A percentile compares a stretch with the other conserved stretches of the same genome.
Evolutionary conservation across 2,888 invertebrate species (phyloP).

Genomic region (Drosophila maculinotata): DNA sequence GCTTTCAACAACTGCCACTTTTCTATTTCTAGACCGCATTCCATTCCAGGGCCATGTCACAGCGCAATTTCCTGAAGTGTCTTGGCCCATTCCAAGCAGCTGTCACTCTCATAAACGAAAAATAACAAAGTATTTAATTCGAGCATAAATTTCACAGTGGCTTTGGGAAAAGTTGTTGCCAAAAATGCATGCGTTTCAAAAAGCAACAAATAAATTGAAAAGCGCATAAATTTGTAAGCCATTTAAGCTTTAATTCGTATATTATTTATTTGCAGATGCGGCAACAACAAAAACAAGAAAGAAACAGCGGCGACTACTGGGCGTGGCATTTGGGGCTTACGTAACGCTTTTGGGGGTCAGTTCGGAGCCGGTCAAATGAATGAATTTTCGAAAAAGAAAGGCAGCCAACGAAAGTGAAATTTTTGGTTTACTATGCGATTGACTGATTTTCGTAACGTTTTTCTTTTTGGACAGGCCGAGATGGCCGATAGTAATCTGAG

Average conservation of each 20-base stretch:
- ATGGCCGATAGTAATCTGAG: conserved; percentile 27
- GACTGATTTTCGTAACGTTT: conserved; percentile 39
- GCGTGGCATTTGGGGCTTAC: conserved; percentile 60
- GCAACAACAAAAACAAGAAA: conserved; percentile 29
- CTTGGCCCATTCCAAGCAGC: conserved; percentile 6
- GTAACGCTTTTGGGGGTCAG: conserved; percentile 66
- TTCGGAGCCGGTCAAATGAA: conserved; percentile 49
- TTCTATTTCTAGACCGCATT: conserved; percentile 46
- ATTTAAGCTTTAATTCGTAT: conserved; percentile 46
- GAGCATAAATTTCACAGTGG: conserved; percentile 5
- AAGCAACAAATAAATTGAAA: conserved; percentile 43
- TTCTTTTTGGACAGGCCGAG: conserved; percentile 25
- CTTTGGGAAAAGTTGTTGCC: conserved; percentile 27
- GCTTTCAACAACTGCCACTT: conserved; percentile 33
- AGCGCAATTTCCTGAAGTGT: conserved; percentile 35
- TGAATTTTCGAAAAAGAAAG: conserved; percentile 49
- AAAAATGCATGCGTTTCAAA: conserved; percentile 13
- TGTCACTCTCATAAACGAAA: conserved; percentile 4
- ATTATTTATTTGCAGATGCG: conserved; percentile 29
- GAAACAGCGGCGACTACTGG: conserved; percentile 53
- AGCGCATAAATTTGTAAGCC: conserved; percentile 71
- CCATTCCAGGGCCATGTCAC: conserved; percentile 26
- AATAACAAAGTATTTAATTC: conserved; percentile 3
- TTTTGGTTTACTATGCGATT: conserved; percentile 53
- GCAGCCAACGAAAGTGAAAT: conserved; percentile 69